Evolutionary conservation across 2,888 invertebrate genomes (phyloP), one percentile per base, ranked within the genome.

Genomic region (Papilio gigon): DNA sequence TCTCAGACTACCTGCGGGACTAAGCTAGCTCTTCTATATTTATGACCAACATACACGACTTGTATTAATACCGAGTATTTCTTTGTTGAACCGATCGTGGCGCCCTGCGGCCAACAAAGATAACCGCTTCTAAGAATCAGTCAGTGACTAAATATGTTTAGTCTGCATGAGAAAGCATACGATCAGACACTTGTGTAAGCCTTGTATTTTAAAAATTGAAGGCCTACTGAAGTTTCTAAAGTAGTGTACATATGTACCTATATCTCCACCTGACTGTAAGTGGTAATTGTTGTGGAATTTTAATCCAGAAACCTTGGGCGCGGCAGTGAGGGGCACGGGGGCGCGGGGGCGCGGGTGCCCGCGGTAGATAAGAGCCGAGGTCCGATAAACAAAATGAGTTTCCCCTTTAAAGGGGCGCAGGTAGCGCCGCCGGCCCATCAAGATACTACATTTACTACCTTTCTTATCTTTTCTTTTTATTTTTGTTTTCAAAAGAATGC

Each of bases 341-440:
- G n/a, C 14, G 6, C 20, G 1, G 25, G 14, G 47, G 33, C 6
- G 17, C 11, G 35, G 42, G 33, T 63, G 63, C 22, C 22, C 20
- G 33, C 30, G 12, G 1, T 14, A 47, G 44, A 63, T 63, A 47
- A 50, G 8, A 20, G 22, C 20, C 14, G 33, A 30, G 27, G 53
- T 25, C 40, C 5, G 27, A 56, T 40, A 65, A 65, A 65, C 65
- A 14, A 56, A 65, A 65, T 65, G 65, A 65, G 65, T 56, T 56
- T 56, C n/a, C 56, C 42, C 56, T 42, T 40, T 9, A 53, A 64
- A 53, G 12, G 30, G 53, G 14, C 33, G 25, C 35, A 53, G 50
- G 64, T 33, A 22, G 9, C 17, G 42, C 8, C 30, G 22, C 5
- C 27, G 27, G 2, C 17, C 25, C 2, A 37, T 64, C 53, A 20